Percentiles rank a stretch among this genome's conserved stretches.
Conservation (phyloP, 2,888 invertebrate species). For the Drosophila maculinotata region DNA sequence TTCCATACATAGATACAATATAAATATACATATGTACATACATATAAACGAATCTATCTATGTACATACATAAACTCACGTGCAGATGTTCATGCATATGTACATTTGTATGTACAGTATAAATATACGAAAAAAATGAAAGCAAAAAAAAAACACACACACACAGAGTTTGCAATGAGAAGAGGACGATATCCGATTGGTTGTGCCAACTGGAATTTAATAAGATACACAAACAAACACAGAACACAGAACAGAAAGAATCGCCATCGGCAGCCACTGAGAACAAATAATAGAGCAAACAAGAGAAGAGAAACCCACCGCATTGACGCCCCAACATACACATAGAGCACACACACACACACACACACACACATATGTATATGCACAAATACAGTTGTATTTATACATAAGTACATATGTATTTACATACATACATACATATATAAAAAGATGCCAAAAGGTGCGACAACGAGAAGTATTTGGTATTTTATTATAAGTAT, state of each 20-base stretch:
- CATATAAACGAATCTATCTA: not conserved
- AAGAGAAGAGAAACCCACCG: conserved; percentile 46
- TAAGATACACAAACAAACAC: conserved; percentile 62
- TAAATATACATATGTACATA: conserved; percentile 3
- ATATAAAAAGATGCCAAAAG: conserved; percentile 65
- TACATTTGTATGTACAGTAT: not conserved
- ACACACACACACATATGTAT: conserved; percentile 34
- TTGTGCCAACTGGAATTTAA: conserved; percentile 72
- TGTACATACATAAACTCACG: not conserved
- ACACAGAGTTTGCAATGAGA: conserved; percentile 38
- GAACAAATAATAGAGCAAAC: conserved; percentile 58
- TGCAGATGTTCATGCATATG: not conserved
- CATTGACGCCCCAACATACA: conserved; percentile 42
- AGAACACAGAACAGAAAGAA: conserved; percentile 32
- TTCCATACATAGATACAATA: not conserved
- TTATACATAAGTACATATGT: conserved; percentile 5
- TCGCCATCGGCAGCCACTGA: conserved; percentile 45
- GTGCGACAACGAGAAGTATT: conserved; percentile 75
- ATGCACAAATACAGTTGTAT: conserved; percentile 17
- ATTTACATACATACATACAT: conserved; percentile 15
- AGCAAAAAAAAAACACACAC: conserved; percentile 20
- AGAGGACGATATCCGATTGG: conserved; percentile 79
- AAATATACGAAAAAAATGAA: conserved; percentile 3
- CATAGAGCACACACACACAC: conserved; percentile 28
- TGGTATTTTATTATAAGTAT: conserved; percentile 73